Base-by-base conservation (phyloP, 2,888 invertebrate species). In the Callimorpha dominula region DNA sequence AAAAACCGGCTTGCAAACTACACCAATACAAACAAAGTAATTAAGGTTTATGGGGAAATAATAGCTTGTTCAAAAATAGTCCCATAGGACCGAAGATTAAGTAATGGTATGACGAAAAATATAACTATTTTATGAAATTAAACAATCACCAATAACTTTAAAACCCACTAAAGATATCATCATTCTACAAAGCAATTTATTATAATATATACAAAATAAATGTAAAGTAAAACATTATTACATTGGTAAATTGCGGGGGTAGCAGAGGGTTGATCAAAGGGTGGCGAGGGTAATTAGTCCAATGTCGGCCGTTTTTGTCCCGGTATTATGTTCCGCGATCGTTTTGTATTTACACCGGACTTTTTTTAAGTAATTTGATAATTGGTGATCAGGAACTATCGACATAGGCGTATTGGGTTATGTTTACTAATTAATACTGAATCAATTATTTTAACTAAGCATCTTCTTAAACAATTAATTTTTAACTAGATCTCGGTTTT, bases 281-380 rank as follows among this genome's bases (percentile, higher is more conserved):
- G 70, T 67, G 73, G 73, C 64, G 54, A 60, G 17, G 14, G 75
- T 82, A 83, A 83, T 83, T 83, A 83, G 83, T 81, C 54, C 76
- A 69, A 65, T 67, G 75, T 74, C 62, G 52, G 42, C 74, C 66
- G 74, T 74, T 83, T 81, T 77, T 71, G 75, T 72, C 75, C 76
- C 15, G 71, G 69, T 73, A 76, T 83, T 81, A 81, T 69, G 52
- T 80, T 73, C 72, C 74, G 52, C 65, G 70, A 78, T 74, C 75
- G 76, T 78, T 76, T 66, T 54, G 43, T 67, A 71, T 81, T 80
- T 78, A 73, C 65, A 66, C 17, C 17, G 57, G 62, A 68, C 50
- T 72, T 74, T 82, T 78, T 78, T 67, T 17, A n/a, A 60, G 68
- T 71, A 68, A 75, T 73, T 81, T 81, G 62, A 54, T 76, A 72